These are phyloP conservation scores for Augochlorella aurata DNA, from an alignment of 2,888 invertebrate species.

Conservation along the genomic window DNA sequence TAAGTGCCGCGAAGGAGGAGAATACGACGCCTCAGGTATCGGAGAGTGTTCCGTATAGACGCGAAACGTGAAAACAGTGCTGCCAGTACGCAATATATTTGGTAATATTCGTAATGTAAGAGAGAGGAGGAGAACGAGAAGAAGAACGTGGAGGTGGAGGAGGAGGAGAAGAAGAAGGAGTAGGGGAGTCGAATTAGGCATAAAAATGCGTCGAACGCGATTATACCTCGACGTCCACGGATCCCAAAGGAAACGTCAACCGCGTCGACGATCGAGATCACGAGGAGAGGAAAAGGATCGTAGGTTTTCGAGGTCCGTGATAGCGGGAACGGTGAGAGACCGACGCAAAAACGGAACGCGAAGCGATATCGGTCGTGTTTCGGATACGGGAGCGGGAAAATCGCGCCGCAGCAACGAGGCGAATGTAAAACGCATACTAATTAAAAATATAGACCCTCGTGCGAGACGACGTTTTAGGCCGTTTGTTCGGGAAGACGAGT, in stretches of 20 bases:
- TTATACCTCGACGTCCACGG: conserved; percentile 43
- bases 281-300: conserved; percentile 24
- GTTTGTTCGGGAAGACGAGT: conserved; percentile 69
- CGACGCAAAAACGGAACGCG: not conserved
- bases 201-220: conserved; percentile 54
- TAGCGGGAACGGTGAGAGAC: conserved; percentile 12
- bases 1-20: conserved; percentile 44
- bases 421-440: conserved; percentile 26
- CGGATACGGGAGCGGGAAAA: conserved; percentile 16
- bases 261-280: not conserved
- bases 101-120: conserved; percentile 67
- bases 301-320: conserved; percentile 17
- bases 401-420: conserved; percentile 35
- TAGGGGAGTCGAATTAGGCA: conserved; percentile 33
- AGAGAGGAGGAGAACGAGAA: conserved; percentile 36
- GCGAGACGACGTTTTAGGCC: conserved; percentile 65
- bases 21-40: conserved; percentile 36
- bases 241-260: conserved; percentile 18
- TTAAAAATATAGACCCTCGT: conserved; percentile 44
- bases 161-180: conserved; percentile 5
- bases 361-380: conserved; percentile 15
- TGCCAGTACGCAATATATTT: conserved; percentile 76
- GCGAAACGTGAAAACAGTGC: conserved; percentile 71
- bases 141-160: not conserved
- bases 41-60: conserved; percentile 60